Evolutionary conservation across 2,113 vertebrate species (phyloP).

Genomic region (Riparia riparia): DNA sequence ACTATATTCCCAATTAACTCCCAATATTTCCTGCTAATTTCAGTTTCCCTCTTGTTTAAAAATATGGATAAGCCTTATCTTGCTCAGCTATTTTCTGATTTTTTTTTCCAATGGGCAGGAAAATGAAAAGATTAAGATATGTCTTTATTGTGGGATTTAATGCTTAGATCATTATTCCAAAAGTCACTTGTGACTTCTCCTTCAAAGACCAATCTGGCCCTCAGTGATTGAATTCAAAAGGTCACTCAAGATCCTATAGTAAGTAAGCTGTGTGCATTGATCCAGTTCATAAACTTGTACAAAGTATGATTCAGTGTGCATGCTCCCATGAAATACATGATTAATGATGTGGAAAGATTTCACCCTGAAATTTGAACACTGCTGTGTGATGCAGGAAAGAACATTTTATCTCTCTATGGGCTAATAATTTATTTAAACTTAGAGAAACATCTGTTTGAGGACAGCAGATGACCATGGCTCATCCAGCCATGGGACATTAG

Average conservation of each 20-base stretch:
- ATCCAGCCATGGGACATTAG: background rate
- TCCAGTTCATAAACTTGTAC: background rate
- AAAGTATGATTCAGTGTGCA: background rate
- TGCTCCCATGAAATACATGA: background rate
- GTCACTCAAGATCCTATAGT: background rate
- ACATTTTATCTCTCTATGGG: background rate
- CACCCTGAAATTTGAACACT: background rate
- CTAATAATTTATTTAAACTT: conserved; percentile 23
- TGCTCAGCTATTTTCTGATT: background rate
- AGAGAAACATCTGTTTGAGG: background rate
- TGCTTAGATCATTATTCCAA: background rate
- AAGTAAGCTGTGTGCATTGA: background rate
- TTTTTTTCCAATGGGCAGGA: background rate
- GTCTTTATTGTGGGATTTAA: background rate
- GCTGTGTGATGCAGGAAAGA: background rate
- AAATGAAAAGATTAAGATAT: background rate
- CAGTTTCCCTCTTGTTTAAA: background rate
- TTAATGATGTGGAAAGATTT: background rate
- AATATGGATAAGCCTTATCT: background rate
- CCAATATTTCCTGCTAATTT: background rate
- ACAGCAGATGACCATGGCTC: background rate
- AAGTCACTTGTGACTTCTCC: background rate
- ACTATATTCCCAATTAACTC: background rate
- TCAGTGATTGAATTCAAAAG: background rate
- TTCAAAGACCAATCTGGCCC: background rate